Evolutionary conservation across 2,888 invertebrate species (phyloP).

Genomic region (Drosophila tripunctata): DNA sequence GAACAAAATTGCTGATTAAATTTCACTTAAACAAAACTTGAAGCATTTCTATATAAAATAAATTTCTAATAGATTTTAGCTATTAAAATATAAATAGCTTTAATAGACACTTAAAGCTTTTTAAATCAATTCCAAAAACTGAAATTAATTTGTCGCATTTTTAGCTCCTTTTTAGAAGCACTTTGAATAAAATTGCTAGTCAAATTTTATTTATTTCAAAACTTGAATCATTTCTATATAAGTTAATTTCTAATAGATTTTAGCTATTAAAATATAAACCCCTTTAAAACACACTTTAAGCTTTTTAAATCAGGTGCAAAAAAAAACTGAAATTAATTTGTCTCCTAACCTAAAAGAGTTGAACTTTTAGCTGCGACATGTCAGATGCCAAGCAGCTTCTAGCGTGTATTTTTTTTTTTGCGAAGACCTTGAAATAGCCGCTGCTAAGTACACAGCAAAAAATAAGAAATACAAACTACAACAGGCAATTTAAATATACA

Average conservation of each 20-base stretch:
- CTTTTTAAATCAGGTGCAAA: background rate
- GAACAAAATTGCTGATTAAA: too few species aligned
- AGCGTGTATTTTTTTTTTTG: slow-evolving; percentile 1
- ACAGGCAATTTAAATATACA: slow-evolving; percentile 71
- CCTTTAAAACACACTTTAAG: background rate
- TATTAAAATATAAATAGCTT: too few species aligned
- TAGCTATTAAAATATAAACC: too few species aligned
- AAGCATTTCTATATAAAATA: too few species aligned
- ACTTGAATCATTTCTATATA: too few species aligned
- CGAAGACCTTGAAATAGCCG: slow-evolving; percentile 40
- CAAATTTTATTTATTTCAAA: too few species aligned
- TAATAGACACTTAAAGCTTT: background rate
- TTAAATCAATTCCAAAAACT: background rate
- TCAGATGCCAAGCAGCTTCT: slow-evolving; percentile 9
- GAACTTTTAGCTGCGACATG: slow-evolving; percentile 4
- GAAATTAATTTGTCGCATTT: slow-evolving; percentile 10
- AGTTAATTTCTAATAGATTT: too few species aligned
- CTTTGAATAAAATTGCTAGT: too few species aligned
- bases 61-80: too few species aligned
- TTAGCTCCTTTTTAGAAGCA: too few species aligned
- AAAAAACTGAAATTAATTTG: slow-evolving; percentile 1
- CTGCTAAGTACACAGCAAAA: slow-evolving; percentile 15
- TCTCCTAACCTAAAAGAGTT: background rate
- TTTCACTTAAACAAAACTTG: too few species aligned
- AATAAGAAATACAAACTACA: slow-evolving; percentile 25